Conservation (phyloP, 2,888 invertebrate genomes). For the Drosophila cognata region DNA sequence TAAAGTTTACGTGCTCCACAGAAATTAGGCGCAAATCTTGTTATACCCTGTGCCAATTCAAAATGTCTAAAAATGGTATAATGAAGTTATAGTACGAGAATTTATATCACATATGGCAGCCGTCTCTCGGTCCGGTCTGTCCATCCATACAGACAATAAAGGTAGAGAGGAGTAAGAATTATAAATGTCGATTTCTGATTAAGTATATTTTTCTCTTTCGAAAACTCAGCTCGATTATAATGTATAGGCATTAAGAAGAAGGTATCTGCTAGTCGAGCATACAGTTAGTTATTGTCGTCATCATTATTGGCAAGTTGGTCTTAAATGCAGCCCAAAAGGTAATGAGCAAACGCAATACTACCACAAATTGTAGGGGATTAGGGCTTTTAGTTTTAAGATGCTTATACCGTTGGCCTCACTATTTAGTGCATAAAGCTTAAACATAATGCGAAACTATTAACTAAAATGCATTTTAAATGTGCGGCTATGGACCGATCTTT, state of each 20-base stretch:
- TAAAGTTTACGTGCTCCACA: slow-evolving; percentile 69
- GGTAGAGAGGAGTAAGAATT: too few species aligned
- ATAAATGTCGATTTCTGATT: not conserved
- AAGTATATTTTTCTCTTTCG: not conserved
- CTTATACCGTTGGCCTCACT: slow-evolving; percentile 39
- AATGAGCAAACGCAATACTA: slow-evolving; percentile 15
- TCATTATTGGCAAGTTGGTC: slow-evolving; percentile 28
- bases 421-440: slow-evolving; percentile 72
- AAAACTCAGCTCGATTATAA: not conserved
- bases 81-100: not conserved
- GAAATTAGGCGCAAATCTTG: slow-evolving; percentile 77
- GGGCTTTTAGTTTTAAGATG: not conserved
- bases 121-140: not conserved
- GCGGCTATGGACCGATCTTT: slow-evolving; percentile 39
- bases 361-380: slow-evolving; percentile 7
- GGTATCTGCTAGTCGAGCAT: not conserved
- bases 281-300: slow-evolving; percentile 42
- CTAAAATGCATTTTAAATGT: slow-evolving; percentile 70
- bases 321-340: not conserved
- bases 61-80: not conserved
- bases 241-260: not conserved
- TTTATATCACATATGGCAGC: not conserved
- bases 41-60: slow-evolving; percentile 1
- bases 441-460: slow-evolving; percentile 70
- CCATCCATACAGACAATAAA: not conserved